These are phyloP conservation scores for Spongia lamella DNA, from an alignment of 37 sponge, comb jelly and placozoan genomes.

Conservation along the genomic window DNA sequence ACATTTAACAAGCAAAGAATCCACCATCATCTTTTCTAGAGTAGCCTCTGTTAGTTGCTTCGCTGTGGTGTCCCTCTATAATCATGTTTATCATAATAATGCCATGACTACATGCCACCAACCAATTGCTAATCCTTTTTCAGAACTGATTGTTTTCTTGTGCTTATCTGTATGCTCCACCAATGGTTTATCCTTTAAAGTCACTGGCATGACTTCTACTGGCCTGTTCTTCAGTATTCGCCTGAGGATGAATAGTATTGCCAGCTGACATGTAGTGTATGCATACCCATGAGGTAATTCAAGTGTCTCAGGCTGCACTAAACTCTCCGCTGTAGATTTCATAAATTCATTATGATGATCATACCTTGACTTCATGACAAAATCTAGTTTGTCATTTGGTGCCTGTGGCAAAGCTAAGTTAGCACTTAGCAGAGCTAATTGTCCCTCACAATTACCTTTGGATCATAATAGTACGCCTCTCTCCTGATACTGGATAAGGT, in stretches of 20 bases:
- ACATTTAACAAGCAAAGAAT: slow-evolving; percentile 79
- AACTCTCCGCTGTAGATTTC: slow-evolving; percentile 73
- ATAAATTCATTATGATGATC: slow-evolving; percentile 88
- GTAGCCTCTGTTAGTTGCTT: slow-evolving; percentile 94
- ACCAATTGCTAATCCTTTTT: slow-evolving; percentile 81
- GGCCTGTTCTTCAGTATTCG: slow-evolving; percentile 78
- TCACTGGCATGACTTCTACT: slow-evolving; percentile 22
- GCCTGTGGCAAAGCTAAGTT: too few species aligned
- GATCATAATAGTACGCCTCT: slow-evolving; percentile 72
- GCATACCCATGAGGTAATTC: slow-evolving; percentile 57
- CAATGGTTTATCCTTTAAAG: slow-evolving; percentile 51
- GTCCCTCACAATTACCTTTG: slow-evolving; percentile 46
- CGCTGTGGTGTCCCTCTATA: slow-evolving; percentile 88
- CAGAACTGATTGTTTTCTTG: slow-evolving; percentile 60
- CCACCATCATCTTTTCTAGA: slow-evolving; percentile 98
- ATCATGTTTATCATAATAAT: background rate
- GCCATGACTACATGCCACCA: background rate
- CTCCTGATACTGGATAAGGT: slow-evolving; percentile 79
- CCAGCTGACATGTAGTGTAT: background rate
- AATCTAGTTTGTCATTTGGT: slow-evolving; percentile 88
- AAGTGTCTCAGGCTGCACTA: slow-evolving; percentile 85
- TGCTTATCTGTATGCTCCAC: slow-evolving; percentile 27
- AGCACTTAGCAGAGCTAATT: too few species aligned
- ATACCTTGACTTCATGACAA: slow-evolving; percentile 87
- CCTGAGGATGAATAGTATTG: background rate